These are phyloP conservation scores for Platycheirus albimanus DNA, from an alignment of 2,888 invertebrate species.

Conservation along the genomic window DNA sequence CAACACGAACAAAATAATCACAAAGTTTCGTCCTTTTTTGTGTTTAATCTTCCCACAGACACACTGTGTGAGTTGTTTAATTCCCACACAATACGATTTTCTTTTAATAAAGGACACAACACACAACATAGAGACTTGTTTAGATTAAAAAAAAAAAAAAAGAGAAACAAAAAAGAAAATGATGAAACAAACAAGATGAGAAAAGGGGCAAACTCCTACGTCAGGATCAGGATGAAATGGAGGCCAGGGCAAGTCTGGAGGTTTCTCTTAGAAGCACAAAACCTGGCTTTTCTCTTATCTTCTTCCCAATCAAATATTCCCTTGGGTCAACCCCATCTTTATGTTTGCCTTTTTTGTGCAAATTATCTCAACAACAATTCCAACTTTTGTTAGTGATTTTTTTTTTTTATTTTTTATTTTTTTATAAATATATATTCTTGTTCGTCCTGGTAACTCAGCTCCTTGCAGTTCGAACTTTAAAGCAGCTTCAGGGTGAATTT, in stretches of 20 bases:
- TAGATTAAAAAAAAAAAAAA: no score
- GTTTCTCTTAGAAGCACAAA: constrained; percentile 21
- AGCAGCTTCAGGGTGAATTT: constrained; percentile 62
- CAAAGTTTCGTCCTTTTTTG: constrained; percentile 65
- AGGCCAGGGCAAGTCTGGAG: constrained; percentile 22
- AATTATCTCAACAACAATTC: constrained; percentile 70
- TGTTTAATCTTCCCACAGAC: constrained; percentile 33
- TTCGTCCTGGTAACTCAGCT: background rate
- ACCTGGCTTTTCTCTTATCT: constrained; percentile 63
- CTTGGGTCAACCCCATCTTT: constrained; percentile 72
- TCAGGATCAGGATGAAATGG: constrained; percentile 24
- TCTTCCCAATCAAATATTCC: constrained; percentile 68
- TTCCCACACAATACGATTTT: constrained; percentile 12
- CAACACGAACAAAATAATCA: constrained; percentile 31
- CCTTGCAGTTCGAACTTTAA: constrained; percentile 55
- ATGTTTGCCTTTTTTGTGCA: constrained; percentile 39
- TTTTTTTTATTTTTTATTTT: constrained; percentile 30
- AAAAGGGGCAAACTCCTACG: constrained; percentile 19
- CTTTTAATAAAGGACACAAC: constrained; percentile 1
- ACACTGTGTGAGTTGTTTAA: background rate
- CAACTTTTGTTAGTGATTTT: constrained; percentile 59
- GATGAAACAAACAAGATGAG: constrained; percentile 33
- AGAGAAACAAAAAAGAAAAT: constrained; percentile 31
- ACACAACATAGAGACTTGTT: constrained; percentile 8
- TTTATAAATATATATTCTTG: no score